Conservation (phyloP, 1,140 invertebrate species). For the Pseudachorutes palmiensis region DNA sequence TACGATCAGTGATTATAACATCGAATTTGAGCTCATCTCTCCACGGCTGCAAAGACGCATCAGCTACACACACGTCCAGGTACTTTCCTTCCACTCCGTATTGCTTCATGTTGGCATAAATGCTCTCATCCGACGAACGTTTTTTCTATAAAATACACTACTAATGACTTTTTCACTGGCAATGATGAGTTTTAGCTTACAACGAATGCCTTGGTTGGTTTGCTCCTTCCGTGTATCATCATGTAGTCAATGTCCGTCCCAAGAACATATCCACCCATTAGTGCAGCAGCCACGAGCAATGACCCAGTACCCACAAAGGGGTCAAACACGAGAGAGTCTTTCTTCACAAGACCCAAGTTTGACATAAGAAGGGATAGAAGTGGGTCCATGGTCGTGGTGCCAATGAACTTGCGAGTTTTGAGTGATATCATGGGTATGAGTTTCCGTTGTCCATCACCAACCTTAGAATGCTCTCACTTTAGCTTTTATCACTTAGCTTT, state of each 20-base stretch:
- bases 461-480: constrained; percentile 45
- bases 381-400: constrained; percentile 95
- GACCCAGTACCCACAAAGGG: constrained; percentile 86
- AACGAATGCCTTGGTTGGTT: constrained; percentile 53
- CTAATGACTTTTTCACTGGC: not conserved
- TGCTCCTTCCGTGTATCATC: constrained; percentile 78
- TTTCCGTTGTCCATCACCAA: constrained; percentile 70
- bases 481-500: not conserved
- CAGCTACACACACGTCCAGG: constrained; percentile 79
- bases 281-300: constrained; percentile 69
- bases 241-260: constrained; percentile 90
- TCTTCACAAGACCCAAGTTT: constrained; percentile 72
- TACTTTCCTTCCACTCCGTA: constrained; percentile 68
- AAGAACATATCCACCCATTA: constrained; percentile 81
- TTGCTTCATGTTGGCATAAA: constrained; percentile 74
- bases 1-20: constrained; percentile 90
- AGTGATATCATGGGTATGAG: constrained; percentile 64
- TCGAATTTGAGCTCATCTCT: constrained; percentile 60
- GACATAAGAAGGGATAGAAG: constrained; percentile 86
- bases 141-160: constrained; percentile 45
- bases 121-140: constrained; percentile 72
- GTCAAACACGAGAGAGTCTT: constrained; percentile 72
- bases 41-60: constrained; percentile 78
- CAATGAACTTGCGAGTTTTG: constrained; percentile 78
- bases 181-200: no score